Percentiles rank a stretch among this genome's conserved stretches.
phyloP scores from a whole-genome alignment of 2,888 invertebrate genomes.

The Beris chalybata region DNA sequence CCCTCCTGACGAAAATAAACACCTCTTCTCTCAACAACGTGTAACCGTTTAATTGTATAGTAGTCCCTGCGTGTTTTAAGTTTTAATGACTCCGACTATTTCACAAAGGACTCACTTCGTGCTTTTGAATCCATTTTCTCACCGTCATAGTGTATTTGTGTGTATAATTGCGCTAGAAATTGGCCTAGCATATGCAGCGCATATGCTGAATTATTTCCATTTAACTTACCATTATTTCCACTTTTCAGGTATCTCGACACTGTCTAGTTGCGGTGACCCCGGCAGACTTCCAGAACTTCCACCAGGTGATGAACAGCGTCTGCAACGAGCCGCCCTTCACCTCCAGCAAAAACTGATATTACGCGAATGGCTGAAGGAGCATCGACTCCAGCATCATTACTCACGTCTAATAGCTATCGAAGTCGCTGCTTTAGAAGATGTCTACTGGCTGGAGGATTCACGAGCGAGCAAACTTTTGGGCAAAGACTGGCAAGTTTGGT shows the following conservation, averaged over 20 bases:
- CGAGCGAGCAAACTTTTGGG: conserved; percentile 75
- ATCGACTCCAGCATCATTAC: conserved; percentile 72
- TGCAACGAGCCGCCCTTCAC: conserved; percentile 78
- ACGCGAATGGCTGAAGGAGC: conserved; percentile 80
- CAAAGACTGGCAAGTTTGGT: conserved; percentile 79
- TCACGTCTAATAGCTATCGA: conserved; percentile 76
- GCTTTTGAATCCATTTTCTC: too few species aligned
- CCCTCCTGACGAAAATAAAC: too few species aligned
- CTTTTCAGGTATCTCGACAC: conserved; percentile 74
- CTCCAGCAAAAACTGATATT: conserved; percentile 82
- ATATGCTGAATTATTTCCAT: too few species aligned
- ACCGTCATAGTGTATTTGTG: too few species aligned
- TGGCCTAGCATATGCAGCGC: too few species aligned
- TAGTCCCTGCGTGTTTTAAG: too few species aligned
- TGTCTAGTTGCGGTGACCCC: conserved; percentile 80
- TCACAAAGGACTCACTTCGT: too few species aligned
- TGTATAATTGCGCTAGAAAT: too few species aligned
- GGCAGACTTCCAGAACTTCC: conserved; percentile 77
- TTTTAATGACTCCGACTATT: too few species aligned
- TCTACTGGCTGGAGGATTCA: conserved; percentile 86
- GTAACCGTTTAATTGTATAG: too few species aligned
- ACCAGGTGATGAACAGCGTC: conserved; percentile 78
- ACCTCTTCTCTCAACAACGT: too few species aligned
- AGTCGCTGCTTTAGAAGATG: conserved; percentile 84
- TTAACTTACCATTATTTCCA: too few species aligned